Base-by-base conservation (phyloP, 2,797 vertebrate genomes). In the Mormyrops boulengeri region DNA sequence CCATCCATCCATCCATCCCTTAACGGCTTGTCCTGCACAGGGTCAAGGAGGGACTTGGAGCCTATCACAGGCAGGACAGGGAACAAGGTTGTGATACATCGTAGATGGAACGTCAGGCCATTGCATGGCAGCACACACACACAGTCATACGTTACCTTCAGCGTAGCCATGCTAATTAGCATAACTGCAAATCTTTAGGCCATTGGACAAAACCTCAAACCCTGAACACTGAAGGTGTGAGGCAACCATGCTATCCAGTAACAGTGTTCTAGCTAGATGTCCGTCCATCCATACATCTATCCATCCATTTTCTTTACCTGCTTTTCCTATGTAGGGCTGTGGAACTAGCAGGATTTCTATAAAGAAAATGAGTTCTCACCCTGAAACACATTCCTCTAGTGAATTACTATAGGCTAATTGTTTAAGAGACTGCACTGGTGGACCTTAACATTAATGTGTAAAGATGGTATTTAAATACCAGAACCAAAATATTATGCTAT, bases 31-130 rank as follows among this genome's bases (percentile, higher is more conserved):
- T 77, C 69, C 69, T 77, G 80, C 44, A n/a, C 19, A 84, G 17
- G 82, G 44, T 50, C n/a, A 12, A 4, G 11, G 26, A 0, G 26
- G 66, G 26, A 11, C 3, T 12, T 69, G 66, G 66, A 34, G 30
- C 66, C 9, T 0, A 14, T 34, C 11, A 11, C 66, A 69, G 66
- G 30, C 66, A 34, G 66, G 11, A 14, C 26, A 34, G 66, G 66
- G 66, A 69, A 34, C 11, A 2, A 69, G 80, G 41, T 44, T 50
- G 44, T 22, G 82, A n/a, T 85, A 87, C 88, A 91, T 88, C 80
- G 90, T 91, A 90, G 88, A 91, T 91, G 55, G 88, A 57, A 91
- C 7, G 8, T 19, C 41, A 84, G 9, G 19, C 44, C 41, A 49
- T 49, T 2, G 38, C 17, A 22, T 38, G n/a, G n/a, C 73, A 22